A percentile compares a stretch with the other conserved stretches of the same genome.
phyloP scores from a whole-genome alignment of 2,888 invertebrate genomes.

The Mimachlamys varia region DNA sequence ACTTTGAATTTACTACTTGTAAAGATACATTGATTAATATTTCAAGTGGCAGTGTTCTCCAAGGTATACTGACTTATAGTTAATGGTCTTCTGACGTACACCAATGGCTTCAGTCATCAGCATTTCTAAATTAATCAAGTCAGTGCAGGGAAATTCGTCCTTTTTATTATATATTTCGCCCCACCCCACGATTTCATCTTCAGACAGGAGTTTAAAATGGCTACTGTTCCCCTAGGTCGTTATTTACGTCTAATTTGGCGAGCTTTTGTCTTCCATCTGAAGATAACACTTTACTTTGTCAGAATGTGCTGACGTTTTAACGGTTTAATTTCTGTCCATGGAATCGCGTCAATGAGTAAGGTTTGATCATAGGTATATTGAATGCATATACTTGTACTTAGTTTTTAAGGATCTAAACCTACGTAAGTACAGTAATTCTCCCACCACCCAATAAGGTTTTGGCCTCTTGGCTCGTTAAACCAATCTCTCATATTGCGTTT shows the following conservation, averaged over 20 bases:
- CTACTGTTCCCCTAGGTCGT: not conserved
- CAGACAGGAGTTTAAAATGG: not conserved
- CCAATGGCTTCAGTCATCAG: not conserved
- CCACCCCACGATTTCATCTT: slow-evolving; percentile 21
- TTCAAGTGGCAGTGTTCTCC: not conserved
- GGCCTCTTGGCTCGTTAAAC: not conserved
- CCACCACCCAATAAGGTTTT: no score
- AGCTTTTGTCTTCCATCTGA: not conserved
- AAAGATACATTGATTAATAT: slow-evolving; percentile 9
- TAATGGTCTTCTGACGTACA: not conserved
- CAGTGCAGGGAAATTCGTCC: not conserved
- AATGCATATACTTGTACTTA: no score
- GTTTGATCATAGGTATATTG: no score
- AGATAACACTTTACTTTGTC: not conserved
- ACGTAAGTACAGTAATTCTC: no score
- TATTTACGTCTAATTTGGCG: not conserved
- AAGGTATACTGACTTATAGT: slow-evolving; percentile 6
- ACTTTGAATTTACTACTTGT: slow-evolving; percentile 1
- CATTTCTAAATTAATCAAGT: slow-evolving; percentile 32
- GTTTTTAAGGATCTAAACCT: no score
- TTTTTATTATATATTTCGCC: not conserved
- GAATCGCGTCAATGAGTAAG: not conserved
- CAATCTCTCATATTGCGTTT: not conserved
- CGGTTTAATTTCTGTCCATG: not conserved
- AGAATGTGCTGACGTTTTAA: not conserved